A percentile compares a stretch with the other conserved stretches of the same genome.
These are phyloP conservation scores for Monochamus saltuarius DNA, from an alignment of 1,140 invertebrate species.

Conservation along the genomic window DNA sequence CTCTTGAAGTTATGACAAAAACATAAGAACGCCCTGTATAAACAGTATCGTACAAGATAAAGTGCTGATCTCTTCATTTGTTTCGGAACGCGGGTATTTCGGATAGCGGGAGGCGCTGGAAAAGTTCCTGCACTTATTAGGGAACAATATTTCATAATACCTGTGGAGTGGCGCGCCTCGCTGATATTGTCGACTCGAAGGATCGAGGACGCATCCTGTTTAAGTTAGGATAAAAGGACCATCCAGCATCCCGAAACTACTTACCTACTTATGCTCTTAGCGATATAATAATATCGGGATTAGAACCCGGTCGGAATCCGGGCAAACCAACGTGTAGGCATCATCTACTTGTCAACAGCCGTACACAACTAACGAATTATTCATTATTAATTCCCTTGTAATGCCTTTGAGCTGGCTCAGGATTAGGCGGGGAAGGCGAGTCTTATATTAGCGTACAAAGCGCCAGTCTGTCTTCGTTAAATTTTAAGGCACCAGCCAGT, in stretches of 20 bases:
- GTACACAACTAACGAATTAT: slow-evolving; percentile 29
- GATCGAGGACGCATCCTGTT: too few relatives aligned
- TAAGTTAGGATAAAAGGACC: too few relatives aligned
- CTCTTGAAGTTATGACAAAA: too few relatives aligned
- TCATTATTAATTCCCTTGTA: slow-evolving; percentile 32
- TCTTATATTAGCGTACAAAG: not conserved
- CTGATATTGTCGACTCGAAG: too few relatives aligned
- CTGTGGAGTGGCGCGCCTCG: too few relatives aligned
- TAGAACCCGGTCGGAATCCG: slow-evolving; percentile 2
- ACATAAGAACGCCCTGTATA: too few relatives aligned
- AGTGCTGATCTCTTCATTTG: too few relatives aligned
- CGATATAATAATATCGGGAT: slow-evolving; percentile 21
- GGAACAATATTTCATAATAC: too few relatives aligned
- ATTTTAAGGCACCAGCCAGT: not conserved
- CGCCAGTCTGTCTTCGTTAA: slow-evolving; percentile 2
- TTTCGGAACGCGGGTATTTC: not conserved
- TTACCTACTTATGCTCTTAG: too few relatives aligned
- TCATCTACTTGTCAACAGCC: slow-evolving; percentile 26
- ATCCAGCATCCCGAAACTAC: too few relatives aligned
- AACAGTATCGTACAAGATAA: too few relatives aligned
- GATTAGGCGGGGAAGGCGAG: slow-evolving; percentile 3
- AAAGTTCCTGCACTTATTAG: too few relatives aligned
- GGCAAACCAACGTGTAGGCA: slow-evolving; percentile 21
- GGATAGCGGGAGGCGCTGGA: not conserved
- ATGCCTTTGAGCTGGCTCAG: slow-evolving; percentile 26